Evolutionary conservation across 1,140 invertebrate genomes (phyloP).

Genomic region (Campoletis sonorensis): DNA sequence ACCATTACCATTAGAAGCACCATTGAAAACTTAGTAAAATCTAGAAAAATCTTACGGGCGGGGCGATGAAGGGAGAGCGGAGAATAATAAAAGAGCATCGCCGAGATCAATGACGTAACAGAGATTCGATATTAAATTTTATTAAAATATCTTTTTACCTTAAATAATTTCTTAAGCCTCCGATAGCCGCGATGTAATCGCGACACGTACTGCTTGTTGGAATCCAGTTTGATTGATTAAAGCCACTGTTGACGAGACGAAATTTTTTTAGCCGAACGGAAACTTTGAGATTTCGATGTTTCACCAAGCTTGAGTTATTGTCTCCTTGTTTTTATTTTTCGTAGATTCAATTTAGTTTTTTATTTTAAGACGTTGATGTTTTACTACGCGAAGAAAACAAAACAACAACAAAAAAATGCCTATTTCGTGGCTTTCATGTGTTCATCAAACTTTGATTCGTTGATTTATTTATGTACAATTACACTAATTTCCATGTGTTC

Average conservation of each 20-base stretch:
- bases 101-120: background rate
- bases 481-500: background rate
- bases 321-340: background rate
- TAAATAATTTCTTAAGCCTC: conserved; percentile 75
- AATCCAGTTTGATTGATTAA: conserved; percentile 76
- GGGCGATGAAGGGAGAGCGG: background rate
- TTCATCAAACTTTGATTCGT: conserved; percentile 10
- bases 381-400: background rate
- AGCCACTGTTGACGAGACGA: conserved; percentile 68
- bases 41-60: too few species aligned
- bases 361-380: background rate
- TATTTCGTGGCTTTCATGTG: conserved; percentile 9
- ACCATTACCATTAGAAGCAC: too few species aligned
- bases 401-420: background rate
- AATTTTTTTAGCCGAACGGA: conserved; percentile 47
- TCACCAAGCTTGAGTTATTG: background rate
- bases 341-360: conserved; percentile 1
- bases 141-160: conserved; percentile 70
- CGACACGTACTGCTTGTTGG: conserved; percentile 76
- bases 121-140: background rate
- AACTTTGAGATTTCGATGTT: conserved; percentile 9
- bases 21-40: too few species aligned
- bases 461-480: background rate
- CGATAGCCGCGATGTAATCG: conserved; percentile 76
- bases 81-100: background rate